phyloP scores from a whole-genome alignment of 1,140 invertebrate species.

The Drosophila arizonae region DNA sequence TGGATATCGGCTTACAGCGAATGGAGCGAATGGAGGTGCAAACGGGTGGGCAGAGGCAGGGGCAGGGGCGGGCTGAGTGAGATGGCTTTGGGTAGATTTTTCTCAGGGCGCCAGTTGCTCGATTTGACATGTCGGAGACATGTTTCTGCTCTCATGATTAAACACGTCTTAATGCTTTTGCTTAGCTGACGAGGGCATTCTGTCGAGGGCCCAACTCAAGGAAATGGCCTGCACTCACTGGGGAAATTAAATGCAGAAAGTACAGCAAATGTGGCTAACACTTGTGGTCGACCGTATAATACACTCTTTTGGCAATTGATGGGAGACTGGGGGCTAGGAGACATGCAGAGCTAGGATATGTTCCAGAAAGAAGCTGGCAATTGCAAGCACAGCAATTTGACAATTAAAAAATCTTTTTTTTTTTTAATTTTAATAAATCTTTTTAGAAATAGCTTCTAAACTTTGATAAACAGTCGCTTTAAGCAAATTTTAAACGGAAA shows the following conservation, averaged over 20 bases:
- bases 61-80: not conserved
- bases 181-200: conserved; percentile 28
- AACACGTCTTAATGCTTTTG: conserved; percentile 53
- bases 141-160: conserved; percentile 46
- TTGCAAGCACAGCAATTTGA: too few species aligned
- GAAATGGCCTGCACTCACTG: conserved; percentile 42
- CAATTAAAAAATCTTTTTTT: too few species aligned
- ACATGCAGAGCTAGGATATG: not conserved
- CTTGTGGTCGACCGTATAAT: conserved; percentile 2
- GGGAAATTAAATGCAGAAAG: conserved; percentile 64
- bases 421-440: too few species aligned
- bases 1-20: conserved; percentile 39
- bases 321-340: not conserved
- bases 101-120: conserved; percentile 25
- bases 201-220: conserved; percentile 23
- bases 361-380: too few species aligned
- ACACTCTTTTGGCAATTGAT: not conserved
- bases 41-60: not conserved
- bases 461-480: too few species aligned
- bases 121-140: conserved; percentile 39
- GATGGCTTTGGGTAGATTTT: conserved; percentile 8
- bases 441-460: too few species aligned
- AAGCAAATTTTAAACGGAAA: too few species aligned
- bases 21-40: conserved; percentile 9
- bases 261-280: not conserved